Conservation (phyloP, 2,113 vertebrate genomes). For the Tonatia bakeri region DNA sequence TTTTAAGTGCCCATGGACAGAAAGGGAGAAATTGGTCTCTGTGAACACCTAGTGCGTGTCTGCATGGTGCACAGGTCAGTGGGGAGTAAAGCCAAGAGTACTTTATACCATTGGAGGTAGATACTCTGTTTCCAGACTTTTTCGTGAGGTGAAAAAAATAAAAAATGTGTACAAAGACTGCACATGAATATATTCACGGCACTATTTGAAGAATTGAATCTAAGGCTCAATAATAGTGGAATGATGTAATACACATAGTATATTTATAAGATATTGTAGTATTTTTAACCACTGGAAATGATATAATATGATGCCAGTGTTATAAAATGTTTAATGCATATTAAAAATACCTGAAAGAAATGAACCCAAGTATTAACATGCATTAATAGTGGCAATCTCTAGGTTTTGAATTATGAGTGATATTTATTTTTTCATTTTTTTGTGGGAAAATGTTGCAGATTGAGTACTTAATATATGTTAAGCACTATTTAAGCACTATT, state of each 20-base stretch:
- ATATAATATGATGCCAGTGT: not conserved
- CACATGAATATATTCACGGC: not conserved
- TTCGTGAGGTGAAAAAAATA: not conserved
- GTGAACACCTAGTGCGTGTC: not conserved
- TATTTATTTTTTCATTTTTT: not conserved
- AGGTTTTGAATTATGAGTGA: not conserved
- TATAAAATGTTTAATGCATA: not conserved
- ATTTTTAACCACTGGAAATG: constrained; percentile 28
- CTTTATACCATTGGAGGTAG: not conserved
- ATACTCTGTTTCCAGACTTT: not conserved
- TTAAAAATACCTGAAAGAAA: not conserved
- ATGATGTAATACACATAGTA: not conserved
- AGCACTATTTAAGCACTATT: not conserved
- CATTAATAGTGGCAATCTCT: not conserved
- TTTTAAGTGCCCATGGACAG: not conserved
- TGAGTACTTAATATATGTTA: not conserved
- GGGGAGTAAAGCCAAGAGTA: not conserved
- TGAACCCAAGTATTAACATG: not conserved
- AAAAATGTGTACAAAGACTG: not conserved
- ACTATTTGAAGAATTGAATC: not conserved
- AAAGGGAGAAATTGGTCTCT: not conserved
- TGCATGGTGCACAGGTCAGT: not conserved
- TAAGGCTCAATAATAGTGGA: not conserved
- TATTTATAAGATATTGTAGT: not conserved
- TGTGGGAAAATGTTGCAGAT: not conserved